Evolutionary conservation across 2,797 vertebrate genomes (phyloP).

Genomic region (Bryconaethiops microstoma): DNA sequence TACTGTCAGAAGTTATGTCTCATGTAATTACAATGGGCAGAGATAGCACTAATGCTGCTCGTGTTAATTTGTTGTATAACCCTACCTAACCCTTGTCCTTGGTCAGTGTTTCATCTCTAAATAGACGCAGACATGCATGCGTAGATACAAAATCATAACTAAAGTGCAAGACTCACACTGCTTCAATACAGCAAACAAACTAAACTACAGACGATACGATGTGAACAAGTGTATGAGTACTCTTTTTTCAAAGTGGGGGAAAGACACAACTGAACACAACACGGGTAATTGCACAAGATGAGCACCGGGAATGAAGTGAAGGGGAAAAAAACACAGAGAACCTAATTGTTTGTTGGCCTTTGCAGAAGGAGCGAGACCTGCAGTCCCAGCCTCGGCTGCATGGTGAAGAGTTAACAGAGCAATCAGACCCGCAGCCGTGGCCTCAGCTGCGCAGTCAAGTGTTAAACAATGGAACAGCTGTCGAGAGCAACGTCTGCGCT

Average conservation of each 20-base stretch:
- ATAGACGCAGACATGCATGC: neutral
- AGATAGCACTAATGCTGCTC: conserved; percentile 14
- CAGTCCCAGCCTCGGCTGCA: conserved; percentile 50
- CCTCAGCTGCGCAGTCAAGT: conserved; percentile 62
- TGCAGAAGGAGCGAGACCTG: conserved; percentile 47
- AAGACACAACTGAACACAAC: conserved; percentile 18
- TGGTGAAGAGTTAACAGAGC: conserved; percentile 56
- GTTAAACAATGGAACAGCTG: conserved; percentile 68
- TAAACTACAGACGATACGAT: neutral
- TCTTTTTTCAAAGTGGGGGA: neutral
- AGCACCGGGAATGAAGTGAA: conserved; percentile 37
- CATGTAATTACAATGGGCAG: conserved; percentile 39
- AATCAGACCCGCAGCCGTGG: conserved; percentile 57
- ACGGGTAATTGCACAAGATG: conserved; percentile 38
- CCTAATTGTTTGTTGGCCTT: conserved; percentile 54
- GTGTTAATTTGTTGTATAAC: conserved; percentile 20
- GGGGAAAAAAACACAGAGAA: conserved; percentile 42
- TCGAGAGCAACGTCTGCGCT: conserved; percentile 58
- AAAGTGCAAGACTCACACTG: neutral
- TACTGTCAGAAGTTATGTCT: conserved; percentile 23
- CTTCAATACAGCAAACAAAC: neutral
- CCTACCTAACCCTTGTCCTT: conserved; percentile 27
- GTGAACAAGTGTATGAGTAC: neutral
- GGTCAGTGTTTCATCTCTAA: conserved; percentile 8
- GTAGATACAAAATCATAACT: neutral